Evolutionary conservation across 2,797 vertebrate genomes (phyloP).

Genomic region (Knipowitschia caucasica): DNA sequence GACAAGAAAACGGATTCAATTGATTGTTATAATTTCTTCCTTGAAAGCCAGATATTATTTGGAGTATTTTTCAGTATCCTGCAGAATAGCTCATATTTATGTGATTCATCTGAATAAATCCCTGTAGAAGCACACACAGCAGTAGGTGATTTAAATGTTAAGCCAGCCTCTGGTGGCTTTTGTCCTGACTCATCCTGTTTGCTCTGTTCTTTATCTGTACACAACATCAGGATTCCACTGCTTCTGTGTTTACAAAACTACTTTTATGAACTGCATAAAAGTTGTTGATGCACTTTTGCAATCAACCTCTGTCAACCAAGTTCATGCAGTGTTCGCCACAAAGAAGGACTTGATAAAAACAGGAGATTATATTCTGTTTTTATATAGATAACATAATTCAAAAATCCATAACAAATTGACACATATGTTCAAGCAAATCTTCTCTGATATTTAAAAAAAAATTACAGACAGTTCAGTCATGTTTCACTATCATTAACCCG

Average conservation of each 20-base stretch:
- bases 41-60: neutral
- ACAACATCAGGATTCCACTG: constrained; percentile 25
- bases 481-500: constrained; percentile 1
- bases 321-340: no score
- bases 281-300: neutral
- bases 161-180: constrained; percentile 35
- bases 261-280: neutral
- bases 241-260: neutral
- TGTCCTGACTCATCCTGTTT: constrained; percentile 53
- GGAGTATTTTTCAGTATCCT: neutral
- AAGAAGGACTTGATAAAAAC: no score
- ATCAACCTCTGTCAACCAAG: neutral
- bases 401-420: neutral
- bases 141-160: constrained; percentile 9
- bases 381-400: no score
- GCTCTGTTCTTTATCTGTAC: constrained; percentile 40
- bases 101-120: constrained; percentile 45
- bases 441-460: no score
- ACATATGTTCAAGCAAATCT: no score
- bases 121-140: constrained; percentile 16
- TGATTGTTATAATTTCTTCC: neutral
- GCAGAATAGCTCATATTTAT: constrained; percentile 37
- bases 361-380: no score
- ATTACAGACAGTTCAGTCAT: neutral
- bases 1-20: neutral